Evolutionary conservation across 2,113 vertebrate species (phyloP).

Genomic region (Sterna hirundo): DNA sequence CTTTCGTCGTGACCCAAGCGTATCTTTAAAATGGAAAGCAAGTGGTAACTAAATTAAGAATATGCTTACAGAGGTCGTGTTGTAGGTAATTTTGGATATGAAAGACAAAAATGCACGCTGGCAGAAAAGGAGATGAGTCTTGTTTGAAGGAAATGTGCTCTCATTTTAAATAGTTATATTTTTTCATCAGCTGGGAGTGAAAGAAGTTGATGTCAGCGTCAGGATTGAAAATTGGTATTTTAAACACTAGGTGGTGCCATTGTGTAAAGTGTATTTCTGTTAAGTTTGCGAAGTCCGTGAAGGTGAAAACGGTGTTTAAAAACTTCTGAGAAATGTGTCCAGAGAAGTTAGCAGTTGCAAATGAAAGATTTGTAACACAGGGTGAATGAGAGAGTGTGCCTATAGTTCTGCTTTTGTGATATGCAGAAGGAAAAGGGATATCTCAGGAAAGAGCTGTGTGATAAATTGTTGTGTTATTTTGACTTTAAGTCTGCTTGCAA

Average conservation of each 20-base stretch:
- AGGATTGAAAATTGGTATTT: not conserved
- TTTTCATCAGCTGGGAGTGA: not conserved
- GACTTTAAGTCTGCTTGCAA: not conserved
- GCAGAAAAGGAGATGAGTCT: not conserved
- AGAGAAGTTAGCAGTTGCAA: not conserved
- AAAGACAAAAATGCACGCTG: not conserved
- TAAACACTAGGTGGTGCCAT: conserved; percentile 79
- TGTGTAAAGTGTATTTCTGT: conserved; percentile 59
- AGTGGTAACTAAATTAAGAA: not conserved
- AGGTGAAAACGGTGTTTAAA: not conserved
- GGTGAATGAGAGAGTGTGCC: not conserved
- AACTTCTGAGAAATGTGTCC: not conserved
- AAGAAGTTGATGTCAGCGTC: not conserved
- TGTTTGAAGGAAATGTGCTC: not conserved
- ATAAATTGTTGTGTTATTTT: not conserved
- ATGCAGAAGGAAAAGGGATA: not conserved
- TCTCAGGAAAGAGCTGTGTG: not conserved
- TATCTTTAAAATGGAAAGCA: not conserved
- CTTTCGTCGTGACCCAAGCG: rapidly evolving
- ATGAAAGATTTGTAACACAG: not conserved
- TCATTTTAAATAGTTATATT: not conserved
- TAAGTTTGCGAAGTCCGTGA: not conserved
- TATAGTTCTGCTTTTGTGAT: not conserved
- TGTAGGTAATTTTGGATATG: not conserved
- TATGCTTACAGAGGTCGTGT: not conserved